Evolutionary conservation across 2,888 invertebrate genomes (phyloP).

Genomic region (Galerucella pusilla): DNA sequence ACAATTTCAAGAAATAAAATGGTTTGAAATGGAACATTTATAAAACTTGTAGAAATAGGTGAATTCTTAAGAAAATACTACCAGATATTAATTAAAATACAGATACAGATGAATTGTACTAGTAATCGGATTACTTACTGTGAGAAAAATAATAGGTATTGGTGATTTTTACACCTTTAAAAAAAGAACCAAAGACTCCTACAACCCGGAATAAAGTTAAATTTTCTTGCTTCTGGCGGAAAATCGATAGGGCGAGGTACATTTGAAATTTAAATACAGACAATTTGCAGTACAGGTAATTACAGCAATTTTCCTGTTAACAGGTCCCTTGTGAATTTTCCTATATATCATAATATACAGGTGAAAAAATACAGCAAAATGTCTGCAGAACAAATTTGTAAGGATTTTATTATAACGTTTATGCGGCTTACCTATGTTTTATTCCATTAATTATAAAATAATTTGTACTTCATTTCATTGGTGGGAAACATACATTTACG

Average conservation of each 20-base stretch:
- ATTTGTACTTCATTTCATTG: too few relatives aligned
- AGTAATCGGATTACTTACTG: too few relatives aligned
- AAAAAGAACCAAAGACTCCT: neutral
- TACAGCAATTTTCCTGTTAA: constrained; percentile 36
- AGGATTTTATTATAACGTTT: neutral
- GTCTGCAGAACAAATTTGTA: neutral
- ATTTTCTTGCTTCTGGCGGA: constrained; percentile 23
- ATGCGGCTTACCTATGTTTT: too few relatives aligned
- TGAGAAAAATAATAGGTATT: neutral
- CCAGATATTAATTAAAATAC: too few relatives aligned
- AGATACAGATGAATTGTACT: too few relatives aligned
- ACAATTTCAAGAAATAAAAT: too few relatives aligned
- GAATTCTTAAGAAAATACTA: too few relatives aligned
- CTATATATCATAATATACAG: constrained; percentile 31
- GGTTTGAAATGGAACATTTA: too few relatives aligned
- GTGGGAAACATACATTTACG: too few relatives aligned
- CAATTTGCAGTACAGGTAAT: constrained; percentile 34
- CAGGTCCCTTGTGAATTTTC: constrained; percentile 26
- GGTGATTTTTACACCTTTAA: neutral
- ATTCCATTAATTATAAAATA: too few relatives aligned
- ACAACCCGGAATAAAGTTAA: constrained; percentile 14
- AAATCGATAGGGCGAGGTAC: constrained; percentile 24
- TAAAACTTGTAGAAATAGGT: too few relatives aligned
- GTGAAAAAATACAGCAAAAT: neutral
- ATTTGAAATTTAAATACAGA: constrained; percentile 34